Conservation (phyloP, 2,888 invertebrate genomes). For the Netelia virgata region DNA sequence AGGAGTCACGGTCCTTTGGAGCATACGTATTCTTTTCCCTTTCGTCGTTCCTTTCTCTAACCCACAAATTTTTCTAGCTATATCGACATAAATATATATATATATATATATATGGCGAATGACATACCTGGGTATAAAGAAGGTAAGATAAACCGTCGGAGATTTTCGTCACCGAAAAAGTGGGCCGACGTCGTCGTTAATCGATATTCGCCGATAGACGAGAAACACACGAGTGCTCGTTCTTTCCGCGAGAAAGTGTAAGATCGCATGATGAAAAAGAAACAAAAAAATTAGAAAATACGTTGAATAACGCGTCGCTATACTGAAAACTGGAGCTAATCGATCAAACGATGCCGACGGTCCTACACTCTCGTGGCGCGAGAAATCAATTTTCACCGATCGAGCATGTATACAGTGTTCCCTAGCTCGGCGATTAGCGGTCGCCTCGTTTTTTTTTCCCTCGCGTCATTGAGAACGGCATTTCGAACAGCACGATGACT, state of each 20-base stretch:
- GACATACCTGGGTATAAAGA: conserved; percentile 5
- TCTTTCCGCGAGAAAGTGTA: conserved; percentile 16
- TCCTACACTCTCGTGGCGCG: conserved; percentile 52
- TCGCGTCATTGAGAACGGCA: conserved; percentile 27
- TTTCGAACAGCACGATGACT: conserved; percentile 32
- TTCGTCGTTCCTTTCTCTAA: conserved; percentile 56
- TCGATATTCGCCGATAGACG: not conserved
- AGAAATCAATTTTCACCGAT: conserved; percentile 67
- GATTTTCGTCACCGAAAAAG: conserved; percentile 22
- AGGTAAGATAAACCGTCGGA: conserved; percentile 54
- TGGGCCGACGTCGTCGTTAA: not conserved
- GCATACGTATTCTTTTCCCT: conserved; percentile 37
- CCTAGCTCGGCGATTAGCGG: not conserved
- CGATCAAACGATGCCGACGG: conserved; percentile 60
- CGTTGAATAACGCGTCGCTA: conserved; percentile 13
- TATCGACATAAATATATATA: conserved; percentile 16
- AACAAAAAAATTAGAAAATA: conserved; percentile 31
- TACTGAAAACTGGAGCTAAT: conserved; percentile 61
- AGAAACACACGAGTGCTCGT: not conserved
- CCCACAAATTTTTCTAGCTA: conserved; percentile 53
- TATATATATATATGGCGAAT: conserved; percentile 7
- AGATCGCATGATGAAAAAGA: conserved; percentile 20
- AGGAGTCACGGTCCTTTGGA: conserved; percentile 70
- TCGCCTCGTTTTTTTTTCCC: conserved; percentile 1
- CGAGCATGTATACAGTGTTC: conserved; percentile 36